Percentiles rank a stretch among this genome's conserved stretches.
Evolutionary conservation across 2,888 invertebrate genomes (phyloP).

Genomic region (Drosophila rellima): DNA sequence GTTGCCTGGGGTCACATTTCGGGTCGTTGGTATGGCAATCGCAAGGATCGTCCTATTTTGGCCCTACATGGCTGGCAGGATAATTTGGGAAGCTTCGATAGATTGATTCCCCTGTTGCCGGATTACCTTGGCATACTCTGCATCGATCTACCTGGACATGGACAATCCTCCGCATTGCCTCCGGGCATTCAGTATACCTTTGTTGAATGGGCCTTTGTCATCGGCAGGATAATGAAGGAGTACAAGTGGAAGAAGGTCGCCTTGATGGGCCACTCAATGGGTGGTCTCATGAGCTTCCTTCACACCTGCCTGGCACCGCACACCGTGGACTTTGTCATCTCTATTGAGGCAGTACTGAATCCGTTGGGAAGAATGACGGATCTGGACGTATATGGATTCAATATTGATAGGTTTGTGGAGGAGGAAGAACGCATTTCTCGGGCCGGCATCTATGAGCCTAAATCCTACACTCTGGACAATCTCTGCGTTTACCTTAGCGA

Average conservation of each 20-base stretch:
- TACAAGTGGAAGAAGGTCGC: slow-evolving; percentile 90
- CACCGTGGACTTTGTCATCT: slow-evolving; percentile 72
- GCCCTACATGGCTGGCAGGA: slow-evolving; percentile 92
- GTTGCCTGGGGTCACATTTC: slow-evolving; percentile 89
- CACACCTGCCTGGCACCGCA: slow-evolving; percentile 87
- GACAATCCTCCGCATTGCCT: slow-evolving; percentile 89
- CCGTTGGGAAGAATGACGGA: neutral
- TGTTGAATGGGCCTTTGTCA: slow-evolving; percentile 83
- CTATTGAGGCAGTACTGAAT: slow-evolving; percentile 59
- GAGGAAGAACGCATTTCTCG: neutral
- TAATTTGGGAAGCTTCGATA: slow-evolving; percentile 91
- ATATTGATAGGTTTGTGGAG: slow-evolving; percentile 1
- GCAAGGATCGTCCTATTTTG: slow-evolving; percentile 88
- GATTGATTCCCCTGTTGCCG: slow-evolving; percentile 88
- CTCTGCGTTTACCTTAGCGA: neutral
- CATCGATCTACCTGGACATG: slow-evolving; percentile 90
- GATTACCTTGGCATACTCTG: slow-evolving; percentile 87
- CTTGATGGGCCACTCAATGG: slow-evolving; percentile 89
- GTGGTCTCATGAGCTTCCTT: slow-evolving; percentile 87
- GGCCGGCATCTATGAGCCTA: neutral
- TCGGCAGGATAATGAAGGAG: slow-evolving; percentile 87
- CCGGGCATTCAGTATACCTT: slow-evolving; percentile 86
- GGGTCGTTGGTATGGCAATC: slow-evolving; percentile 90
- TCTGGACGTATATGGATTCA: neutral
- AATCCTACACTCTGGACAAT: neutral